Base-by-base conservation (phyloP, 2,888 invertebrate species). In the Harpagoxenus sublaevis region DNA sequence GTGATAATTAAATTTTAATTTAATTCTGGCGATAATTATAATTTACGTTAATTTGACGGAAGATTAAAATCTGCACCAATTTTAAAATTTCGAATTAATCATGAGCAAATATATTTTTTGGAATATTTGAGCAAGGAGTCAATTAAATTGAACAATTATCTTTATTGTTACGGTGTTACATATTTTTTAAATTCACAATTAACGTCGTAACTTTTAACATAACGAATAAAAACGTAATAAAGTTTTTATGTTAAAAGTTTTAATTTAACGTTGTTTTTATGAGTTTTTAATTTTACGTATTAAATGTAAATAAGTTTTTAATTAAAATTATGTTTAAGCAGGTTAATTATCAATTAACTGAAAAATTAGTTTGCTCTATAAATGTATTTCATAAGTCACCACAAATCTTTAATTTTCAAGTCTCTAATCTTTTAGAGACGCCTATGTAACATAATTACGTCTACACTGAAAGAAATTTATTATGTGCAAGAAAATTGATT, bases 1-100 rank as follows among this genome's bases (percentile, higher is more conserved):
- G 39, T 12, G 15, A 60, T 31, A 48, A 74, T 71, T 53, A 71
- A 71, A 71, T 71, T 71, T 60, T 45, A 15, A 60, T 60, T 60
- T 31, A 45, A 28, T 45, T 42, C 12, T 45, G n/a, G 9, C 57
- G 39, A 57, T 57, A 57, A 73, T 73, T 57, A 42, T 42, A 42
- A 73, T 73, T 73, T 71, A 55, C 9, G 1, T 70, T 71, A 39
- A 23, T 71, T 53, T 53, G 3, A 9, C n/a, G 8, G 1, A 2
- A 57, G 9, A 60, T 42, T 60, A 60, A 45, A 74, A 45, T 74
- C n/a, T 60, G 42, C 8, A 31, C 63, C 23, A n/a, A 48, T 39
- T 62, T 31, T 18, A 35, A 28, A 73, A 3, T 55, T 74, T 74
- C 6, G 18, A 45, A 60, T 60, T 60, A 74, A 63, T 48, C 55